Conservation (phyloP, 2,888 invertebrate genomes). For the Drosophila acutilabella region DNA sequence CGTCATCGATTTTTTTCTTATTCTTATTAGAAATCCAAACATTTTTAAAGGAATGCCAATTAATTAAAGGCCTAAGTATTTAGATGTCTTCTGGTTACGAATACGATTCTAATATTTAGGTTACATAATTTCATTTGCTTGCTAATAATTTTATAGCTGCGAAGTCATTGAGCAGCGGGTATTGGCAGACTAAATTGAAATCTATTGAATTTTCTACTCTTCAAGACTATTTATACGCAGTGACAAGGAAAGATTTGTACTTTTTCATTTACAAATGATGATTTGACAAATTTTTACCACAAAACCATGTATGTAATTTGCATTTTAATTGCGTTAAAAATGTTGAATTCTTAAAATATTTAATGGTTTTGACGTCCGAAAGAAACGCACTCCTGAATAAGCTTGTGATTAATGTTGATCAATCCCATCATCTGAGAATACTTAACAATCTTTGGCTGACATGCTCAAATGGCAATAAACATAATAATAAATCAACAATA, state of each 20-base stretch:
- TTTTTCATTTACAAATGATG: conserved; percentile 31
- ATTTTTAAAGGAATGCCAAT: too few relatives aligned
- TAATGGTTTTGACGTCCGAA: background rate
- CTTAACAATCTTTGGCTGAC: background rate
- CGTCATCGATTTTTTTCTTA: too few relatives aligned
- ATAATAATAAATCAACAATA: conserved; percentile 8
- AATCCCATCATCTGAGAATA: background rate
- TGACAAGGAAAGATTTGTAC: conserved; percentile 40
- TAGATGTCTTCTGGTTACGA: background rate
- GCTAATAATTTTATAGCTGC: background rate
- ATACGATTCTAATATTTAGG: background rate
- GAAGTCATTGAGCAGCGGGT: background rate
- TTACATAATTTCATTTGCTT: background rate
- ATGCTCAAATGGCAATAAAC: conserved; percentile 3
- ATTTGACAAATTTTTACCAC: conserved; percentile 31
- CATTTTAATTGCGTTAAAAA: conserved; percentile 17
- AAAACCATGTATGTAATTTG: conserved; percentile 29
- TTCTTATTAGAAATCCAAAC: too few relatives aligned
- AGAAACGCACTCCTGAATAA: conserved; percentile 4
- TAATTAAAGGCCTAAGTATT: background rate
- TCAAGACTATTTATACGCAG: conserved; percentile 11
- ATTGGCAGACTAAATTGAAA: background rate
- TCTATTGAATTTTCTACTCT: conserved; percentile 7
- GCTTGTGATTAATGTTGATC: conserved; percentile 22
- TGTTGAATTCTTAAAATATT: conserved; percentile 1